phyloP scores from a whole-genome alignment of 2,888 invertebrate species.

The Torymus aiolomorphi region DNA sequence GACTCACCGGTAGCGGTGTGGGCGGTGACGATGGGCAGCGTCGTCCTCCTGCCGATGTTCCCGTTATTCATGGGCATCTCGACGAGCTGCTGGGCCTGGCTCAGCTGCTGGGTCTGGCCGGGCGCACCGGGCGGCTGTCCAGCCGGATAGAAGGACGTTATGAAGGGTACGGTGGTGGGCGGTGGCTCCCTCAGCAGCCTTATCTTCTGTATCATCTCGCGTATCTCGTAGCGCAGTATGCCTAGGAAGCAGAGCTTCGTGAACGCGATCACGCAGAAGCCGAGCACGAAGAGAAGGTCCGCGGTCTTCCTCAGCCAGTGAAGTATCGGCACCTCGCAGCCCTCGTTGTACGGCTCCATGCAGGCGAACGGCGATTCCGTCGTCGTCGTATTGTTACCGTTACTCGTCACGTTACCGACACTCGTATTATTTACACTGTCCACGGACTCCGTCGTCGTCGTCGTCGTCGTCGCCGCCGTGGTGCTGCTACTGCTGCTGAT shows the following conservation, averaged over 20 bases:
- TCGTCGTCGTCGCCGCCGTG: background rate
- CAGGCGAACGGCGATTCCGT: slow-evolving; percentile 64
- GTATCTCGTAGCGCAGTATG: slow-evolving; percentile 90
- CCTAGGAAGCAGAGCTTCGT: slow-evolving; percentile 92
- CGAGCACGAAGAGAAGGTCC: slow-evolving; percentile 87
- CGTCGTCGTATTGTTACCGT: slow-evolving; percentile 56
- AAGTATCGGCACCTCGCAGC: slow-evolving; percentile 85
- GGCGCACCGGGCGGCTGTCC: slow-evolving; percentile 62
- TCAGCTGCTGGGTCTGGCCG: slow-evolving; percentile 20
- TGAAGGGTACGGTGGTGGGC: slow-evolving; percentile 67
- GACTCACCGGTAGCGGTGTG: slow-evolving; percentile 58
- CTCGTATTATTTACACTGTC: slow-evolving; percentile 38
- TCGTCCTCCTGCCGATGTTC: slow-evolving; percentile 66
- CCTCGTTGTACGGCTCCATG: slow-evolving; percentile 72
- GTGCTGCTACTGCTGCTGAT: too few relatives aligned
- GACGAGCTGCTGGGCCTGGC: slow-evolving; percentile 48
- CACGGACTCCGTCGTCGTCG: background rate
- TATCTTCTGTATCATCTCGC: slow-evolving; percentile 94
- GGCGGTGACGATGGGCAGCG: slow-evolving; percentile 64
- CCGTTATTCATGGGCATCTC: slow-evolving; percentile 64
- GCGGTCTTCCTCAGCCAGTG: slow-evolving; percentile 88
- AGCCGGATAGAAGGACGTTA: slow-evolving; percentile 68
- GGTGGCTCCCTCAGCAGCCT: slow-evolving; percentile 80
- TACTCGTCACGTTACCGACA: background rate
- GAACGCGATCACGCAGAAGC: slow-evolving; percentile 92